Evolutionary conservation across 2,797 vertebrate genomes (phyloP), one percentile per base, ranked within the genome.

Genomic region (Columba guinea): DNA sequence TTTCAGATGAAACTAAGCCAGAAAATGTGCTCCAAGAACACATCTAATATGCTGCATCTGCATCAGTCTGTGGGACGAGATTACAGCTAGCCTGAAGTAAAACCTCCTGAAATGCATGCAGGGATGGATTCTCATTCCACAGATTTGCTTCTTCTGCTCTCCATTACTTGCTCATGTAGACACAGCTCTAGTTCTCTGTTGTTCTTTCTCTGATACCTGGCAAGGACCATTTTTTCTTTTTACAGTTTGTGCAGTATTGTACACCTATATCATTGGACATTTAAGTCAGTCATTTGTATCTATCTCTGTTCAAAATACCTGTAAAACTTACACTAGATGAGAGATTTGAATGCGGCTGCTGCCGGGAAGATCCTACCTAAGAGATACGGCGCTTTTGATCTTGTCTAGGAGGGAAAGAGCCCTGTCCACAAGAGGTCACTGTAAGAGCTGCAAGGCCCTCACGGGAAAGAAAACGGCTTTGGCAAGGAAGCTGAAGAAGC

Each of bases 1-100:
- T 87, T 92, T 93, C 90, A 93, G 67, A 83, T 87, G 93, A 93
- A 95, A 87, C 60, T n/a, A 67, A 85, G 92, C 92, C 96, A 95
- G 88, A 95, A 92, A 93, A 77, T 74, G 75, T 74, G 86, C 86
- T 97, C 86, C 60, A 95, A 83, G 77, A 92, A 94, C 84, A 92
- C 94, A 89, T 77, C 67, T 90, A 86, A 88, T 41, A 56, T 77
- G 35, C 90, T 91, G 84, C 88, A 94, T 94, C 86, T 97, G 93
- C 86, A 90, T 67, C 88, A 80, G 84, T 60, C 88, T 84, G 84
- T 41, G 64, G 71, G 92, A 92, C 0, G 0, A 90, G 90, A 89
- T 93, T 73, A 90, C 70, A 89, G 59, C 30, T 44, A 91, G 84
- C 65, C 69, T 75, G 53, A 89, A 93, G 59, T 65, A 86, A 94